A percentile compares a stretch with the other conserved stretches of the same genome.
phyloP scores from a whole-genome alignment of 2,888 invertebrate genomes.

The Melieria crassipennis region DNA sequence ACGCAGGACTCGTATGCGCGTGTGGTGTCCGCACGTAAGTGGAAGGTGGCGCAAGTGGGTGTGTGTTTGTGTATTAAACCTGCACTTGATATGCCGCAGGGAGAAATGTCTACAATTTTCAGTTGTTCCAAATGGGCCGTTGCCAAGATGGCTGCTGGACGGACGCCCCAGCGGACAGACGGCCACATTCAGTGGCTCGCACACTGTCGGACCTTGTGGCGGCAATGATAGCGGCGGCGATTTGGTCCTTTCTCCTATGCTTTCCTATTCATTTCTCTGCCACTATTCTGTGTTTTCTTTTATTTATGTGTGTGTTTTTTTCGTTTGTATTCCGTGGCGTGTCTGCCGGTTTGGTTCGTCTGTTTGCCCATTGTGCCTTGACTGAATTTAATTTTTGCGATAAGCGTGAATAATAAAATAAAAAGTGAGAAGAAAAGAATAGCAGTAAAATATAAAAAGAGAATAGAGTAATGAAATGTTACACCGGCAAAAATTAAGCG shows the following conservation, averaged over 20 bases:
- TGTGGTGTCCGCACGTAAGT: neutral
- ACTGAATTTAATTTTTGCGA: conserved; percentile 13
- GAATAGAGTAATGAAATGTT: no score
- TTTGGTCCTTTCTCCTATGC: neutral
- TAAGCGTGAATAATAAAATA: neutral
- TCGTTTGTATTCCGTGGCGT: neutral
- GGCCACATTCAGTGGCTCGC: no score
- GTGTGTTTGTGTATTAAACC: neutral
- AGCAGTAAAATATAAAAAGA: no score
- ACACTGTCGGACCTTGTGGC: no score
- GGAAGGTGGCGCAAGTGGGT: neutral
- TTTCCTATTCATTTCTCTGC: neutral
- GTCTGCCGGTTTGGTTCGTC: neutral
- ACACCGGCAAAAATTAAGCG: no score
- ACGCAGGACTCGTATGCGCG: no score
- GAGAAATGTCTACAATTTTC: conserved; percentile 15
- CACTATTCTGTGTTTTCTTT: neutral
- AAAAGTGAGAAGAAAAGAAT: neutral
- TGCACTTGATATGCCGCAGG: neutral
- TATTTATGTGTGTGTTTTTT: neutral
- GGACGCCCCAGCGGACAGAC: no score
- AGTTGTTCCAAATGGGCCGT: neutral
- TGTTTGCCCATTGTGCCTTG: neutral
- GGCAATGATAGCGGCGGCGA: no score
- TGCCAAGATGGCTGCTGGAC: no score